Conservation (phyloP, 2,888 invertebrate genomes). For the Meta bourneti region DNA sequence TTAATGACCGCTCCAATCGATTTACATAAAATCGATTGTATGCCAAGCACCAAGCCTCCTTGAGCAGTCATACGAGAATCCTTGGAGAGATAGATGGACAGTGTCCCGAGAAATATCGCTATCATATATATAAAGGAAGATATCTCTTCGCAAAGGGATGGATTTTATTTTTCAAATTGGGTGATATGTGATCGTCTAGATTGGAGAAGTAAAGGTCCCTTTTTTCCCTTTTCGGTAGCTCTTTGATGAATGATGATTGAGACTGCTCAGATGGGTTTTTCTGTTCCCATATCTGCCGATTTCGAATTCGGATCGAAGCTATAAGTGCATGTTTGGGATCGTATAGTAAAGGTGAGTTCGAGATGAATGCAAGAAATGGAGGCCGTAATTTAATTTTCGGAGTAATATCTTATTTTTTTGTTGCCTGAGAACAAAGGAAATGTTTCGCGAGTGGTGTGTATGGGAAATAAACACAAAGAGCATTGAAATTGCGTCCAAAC, state of each 20-base stretch:
- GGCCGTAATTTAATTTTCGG: too few relatives aligned
- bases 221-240: neutral
- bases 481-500: too few relatives aligned
- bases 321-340: too few relatives aligned
- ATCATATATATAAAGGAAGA: neutral
- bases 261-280: neutral
- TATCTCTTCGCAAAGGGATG: neutral
- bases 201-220: neutral
- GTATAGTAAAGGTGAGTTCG: too few relatives aligned
- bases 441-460: too few relatives aligned
- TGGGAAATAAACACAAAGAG: too few relatives aligned
- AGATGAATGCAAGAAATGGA: too few relatives aligned
- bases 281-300: neutral
- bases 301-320: too few relatives aligned
- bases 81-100: neutral
- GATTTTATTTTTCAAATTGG: neutral
- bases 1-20: slow-evolving; percentile 46
- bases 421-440: too few relatives aligned
- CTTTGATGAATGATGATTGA: neutral
- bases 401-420: too few relatives aligned
- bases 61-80: slow-evolving; percentile 5
- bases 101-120: neutral
- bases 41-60: neutral
- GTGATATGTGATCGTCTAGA: neutral
- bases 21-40: slow-evolving; percentile 57